Evolutionary conservation across 1,140 invertebrate species (phyloP).

Genomic region (Camponotus vicinus): DNA sequence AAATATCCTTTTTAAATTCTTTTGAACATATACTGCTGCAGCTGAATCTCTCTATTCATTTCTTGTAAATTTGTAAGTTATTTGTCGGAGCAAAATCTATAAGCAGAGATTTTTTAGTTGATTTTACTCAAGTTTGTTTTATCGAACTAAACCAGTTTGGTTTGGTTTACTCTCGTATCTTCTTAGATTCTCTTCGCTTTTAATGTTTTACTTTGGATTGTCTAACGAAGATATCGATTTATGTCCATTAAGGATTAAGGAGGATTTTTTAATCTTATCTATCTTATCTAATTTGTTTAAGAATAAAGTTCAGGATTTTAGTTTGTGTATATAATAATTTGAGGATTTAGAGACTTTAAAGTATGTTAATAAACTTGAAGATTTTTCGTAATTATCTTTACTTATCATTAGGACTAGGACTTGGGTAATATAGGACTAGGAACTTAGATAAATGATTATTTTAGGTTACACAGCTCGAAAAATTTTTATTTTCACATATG

Average conservation of each 20-base stretch:
- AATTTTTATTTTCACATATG: too few relatives aligned
- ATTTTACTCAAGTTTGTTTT: not conserved
- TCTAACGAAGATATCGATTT: not conserved
- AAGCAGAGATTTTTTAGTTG: not conserved
- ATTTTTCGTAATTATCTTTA: not conserved
- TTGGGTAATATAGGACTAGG: too few relatives aligned
- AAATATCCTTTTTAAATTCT: not conserved
- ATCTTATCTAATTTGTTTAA: conserved; percentile 2
- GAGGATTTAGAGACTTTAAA: not conserved
- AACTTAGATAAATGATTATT: too few relatives aligned
- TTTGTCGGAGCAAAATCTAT: not conserved
- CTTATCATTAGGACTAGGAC: too few relatives aligned
- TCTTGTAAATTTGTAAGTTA: not conserved
- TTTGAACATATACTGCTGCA: too few relatives aligned
- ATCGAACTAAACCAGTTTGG: not conserved
- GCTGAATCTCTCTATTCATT: not conserved
- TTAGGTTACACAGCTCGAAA: too few relatives aligned
- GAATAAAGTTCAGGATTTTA: not conserved
- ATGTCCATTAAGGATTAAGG: not conserved
- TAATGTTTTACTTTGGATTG: not conserved
- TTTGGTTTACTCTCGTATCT: not conserved
- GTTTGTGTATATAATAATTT: not conserved
- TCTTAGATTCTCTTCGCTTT: not conserved
- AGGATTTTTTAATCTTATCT: not conserved
- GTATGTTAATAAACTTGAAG: not conserved